A percentile compares a stretch with the other conserved stretches of the same genome.
Conservation (phyloP, 92 coral and sea anemone genomes). For the Bergia puertoricense region DNA sequence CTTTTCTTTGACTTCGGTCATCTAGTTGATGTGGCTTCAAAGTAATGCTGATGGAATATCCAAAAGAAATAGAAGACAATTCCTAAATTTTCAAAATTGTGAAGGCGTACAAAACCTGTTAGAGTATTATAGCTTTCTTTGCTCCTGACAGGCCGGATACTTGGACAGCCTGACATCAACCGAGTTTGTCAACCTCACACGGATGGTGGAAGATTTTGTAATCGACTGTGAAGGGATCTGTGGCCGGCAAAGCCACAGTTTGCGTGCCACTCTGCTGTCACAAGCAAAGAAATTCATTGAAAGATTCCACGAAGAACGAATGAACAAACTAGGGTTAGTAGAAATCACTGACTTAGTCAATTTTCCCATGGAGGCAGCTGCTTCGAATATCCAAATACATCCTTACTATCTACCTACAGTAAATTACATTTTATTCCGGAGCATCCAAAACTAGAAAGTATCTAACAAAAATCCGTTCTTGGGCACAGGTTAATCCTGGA, state of each 20-base stretch:
- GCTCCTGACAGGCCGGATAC: constrained; percentile 78
- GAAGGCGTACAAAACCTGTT: neutral
- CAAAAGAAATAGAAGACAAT: neutral
- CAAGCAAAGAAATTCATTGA: constrained; percentile 98
- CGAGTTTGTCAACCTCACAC: constrained; percentile 94
- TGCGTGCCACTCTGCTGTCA: constrained; percentile 86
- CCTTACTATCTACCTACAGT: neutral
- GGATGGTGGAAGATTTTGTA: constrained; percentile 94
- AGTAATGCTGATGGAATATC: no score
- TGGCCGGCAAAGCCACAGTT: constrained; percentile 94
- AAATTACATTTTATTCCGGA: no score
- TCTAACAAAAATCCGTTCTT: neutral
- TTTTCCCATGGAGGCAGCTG: neutral
- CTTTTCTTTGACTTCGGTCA: no score
- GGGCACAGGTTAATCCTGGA: constrained; percentile 85
- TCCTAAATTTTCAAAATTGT: neutral
- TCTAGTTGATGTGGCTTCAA: no score
- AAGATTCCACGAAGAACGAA: constrained; percentile 96
- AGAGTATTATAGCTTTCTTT: neutral
- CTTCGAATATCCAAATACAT: neutral
- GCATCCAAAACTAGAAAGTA: neutral
- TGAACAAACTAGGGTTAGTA: constrained; percentile 88
- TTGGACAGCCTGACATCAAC: constrained; percentile 91
- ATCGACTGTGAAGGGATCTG: constrained; percentile 95
- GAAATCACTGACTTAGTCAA: no score